These are phyloP conservation scores for Eulimnadia texana DNA, from an alignment of 1,140 invertebrate species.

Conservation along the genomic window DNA sequence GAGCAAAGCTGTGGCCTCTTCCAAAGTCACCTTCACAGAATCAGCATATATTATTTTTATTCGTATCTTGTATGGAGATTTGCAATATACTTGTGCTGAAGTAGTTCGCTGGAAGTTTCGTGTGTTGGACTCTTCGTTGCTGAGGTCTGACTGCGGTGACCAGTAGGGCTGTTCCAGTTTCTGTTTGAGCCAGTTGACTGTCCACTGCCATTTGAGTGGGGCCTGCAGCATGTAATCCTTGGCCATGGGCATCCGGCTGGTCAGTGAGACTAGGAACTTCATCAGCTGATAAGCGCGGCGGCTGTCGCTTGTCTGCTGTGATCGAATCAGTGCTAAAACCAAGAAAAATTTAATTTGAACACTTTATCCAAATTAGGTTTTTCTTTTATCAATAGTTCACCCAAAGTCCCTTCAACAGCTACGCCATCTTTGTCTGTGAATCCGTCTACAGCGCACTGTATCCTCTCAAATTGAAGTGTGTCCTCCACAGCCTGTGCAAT, in stretches of 20 bases:
- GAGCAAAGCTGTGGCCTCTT: slow-evolving; percentile 32
- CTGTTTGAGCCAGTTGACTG: slow-evolving; percentile 35
- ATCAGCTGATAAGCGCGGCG: slow-evolving; percentile 34
- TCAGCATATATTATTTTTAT: too few species aligned
- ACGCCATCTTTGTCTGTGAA: slow-evolving; percentile 25
- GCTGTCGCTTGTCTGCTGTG: slow-evolving; percentile 29
- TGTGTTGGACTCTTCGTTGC: slow-evolving; percentile 34
- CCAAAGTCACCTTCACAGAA: slow-evolving; percentile 30
- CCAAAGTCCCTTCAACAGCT: slow-evolving; percentile 30
- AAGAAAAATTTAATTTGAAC: too few species aligned
- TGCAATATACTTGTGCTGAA: slow-evolving; percentile 32
- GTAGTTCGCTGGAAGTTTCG: slow-evolving; percentile 36
- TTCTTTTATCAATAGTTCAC: slow-evolving; percentile 23
- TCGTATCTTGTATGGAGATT: neutral
- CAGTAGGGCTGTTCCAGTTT: slow-evolving; percentile 32
- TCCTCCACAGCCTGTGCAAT: slow-evolving; percentile 28
- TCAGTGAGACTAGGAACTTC: slow-evolving; percentile 33
- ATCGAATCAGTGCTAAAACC: slow-evolving; percentile 1
- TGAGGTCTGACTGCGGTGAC: slow-evolving; percentile 24
- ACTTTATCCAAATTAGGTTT: too few species aligned
- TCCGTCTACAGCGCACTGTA: slow-evolving; percentile 32
- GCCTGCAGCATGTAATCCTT: slow-evolving; percentile 33
- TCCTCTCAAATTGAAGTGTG: slow-evolving; percentile 27
- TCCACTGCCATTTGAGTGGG: slow-evolving; percentile 34
- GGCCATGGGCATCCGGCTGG: slow-evolving; percentile 23